Evolutionary conservation across 1,140 invertebrate genomes (phyloP).

Genomic region (Neotoxoptera formosana): DNA sequence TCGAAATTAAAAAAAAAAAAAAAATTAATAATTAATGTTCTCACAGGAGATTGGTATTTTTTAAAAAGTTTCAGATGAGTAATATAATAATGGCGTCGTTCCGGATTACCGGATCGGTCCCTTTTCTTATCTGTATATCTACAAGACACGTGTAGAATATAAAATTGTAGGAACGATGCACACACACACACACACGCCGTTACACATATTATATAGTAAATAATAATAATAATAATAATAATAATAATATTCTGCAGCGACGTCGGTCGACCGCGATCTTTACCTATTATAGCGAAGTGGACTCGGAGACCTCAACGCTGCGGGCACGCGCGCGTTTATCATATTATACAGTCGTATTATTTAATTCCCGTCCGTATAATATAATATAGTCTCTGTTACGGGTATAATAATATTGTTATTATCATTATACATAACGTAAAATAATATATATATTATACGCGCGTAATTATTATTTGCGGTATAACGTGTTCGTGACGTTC

Average conservation of each 20-base stretch:
- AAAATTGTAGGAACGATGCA: too few species aligned
- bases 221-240: not conserved
- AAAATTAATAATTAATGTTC: not conserved
- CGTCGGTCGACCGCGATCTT: not conserved
- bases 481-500: not conserved
- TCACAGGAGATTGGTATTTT: not conserved
- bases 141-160: not conserved
- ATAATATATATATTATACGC: too few species aligned
- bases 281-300: not conserved
- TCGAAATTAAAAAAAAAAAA: not conserved
- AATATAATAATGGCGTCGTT: not conserved
- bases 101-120: not conserved
- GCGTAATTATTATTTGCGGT: not conserved
- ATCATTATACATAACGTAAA: not conserved
- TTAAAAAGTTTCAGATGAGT: not conserved
- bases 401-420: not conserved
- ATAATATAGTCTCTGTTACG: not conserved
- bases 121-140: not conserved
- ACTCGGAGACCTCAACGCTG: not conserved
- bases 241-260: not conserved
- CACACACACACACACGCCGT: too few species aligned
- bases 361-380: not conserved
- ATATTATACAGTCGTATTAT: not conserved
- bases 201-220: too few species aligned
- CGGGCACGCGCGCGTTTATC: not conserved